A percentile compares a stretch with the other conserved stretches of the same genome.
These are phyloP conservation scores for Habropoda laboriosa DNA, from an alignment of 1,140 invertebrate genomes.

Conservation along the genomic window DNA sequence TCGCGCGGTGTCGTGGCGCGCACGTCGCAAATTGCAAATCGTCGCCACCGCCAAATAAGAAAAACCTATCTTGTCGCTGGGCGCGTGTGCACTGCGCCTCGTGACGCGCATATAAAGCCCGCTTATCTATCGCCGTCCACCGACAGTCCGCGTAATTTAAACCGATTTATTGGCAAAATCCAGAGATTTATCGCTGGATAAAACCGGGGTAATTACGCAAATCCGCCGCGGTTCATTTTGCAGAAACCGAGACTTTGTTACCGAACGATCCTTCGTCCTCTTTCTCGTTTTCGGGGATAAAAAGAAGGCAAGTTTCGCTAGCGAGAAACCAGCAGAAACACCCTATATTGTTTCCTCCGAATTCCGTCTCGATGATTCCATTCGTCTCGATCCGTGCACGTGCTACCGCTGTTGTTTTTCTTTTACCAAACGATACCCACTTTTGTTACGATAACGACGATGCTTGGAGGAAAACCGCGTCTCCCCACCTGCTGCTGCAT, in stretches of 20 bases:
- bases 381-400: conserved; percentile 30
- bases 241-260: background rate
- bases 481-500: background rate
- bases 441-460: conserved; percentile 14
- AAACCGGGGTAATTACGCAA: conserved; percentile 24
- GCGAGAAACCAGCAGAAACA: conserved; percentile 44
- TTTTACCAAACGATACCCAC: background rate
- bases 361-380: conserved; percentile 61
- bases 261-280: background rate
- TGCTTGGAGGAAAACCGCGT: background rate
- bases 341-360: conserved; percentile 57
- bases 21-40: conserved; percentile 50
- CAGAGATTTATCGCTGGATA: conserved; percentile 18
- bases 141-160: conserved; percentile 7
- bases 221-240: background rate
- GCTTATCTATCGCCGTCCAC: background rate
- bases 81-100: conserved; percentile 1
- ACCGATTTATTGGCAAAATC: conserved; percentile 30
- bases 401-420: background rate
- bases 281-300: background rate
- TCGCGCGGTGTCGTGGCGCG: background rate
- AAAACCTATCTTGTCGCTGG: conserved; percentile 22
- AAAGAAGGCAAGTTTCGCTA: conserved; percentile 13
- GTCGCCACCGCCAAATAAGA: conserved; percentile 39
- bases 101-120: conserved; percentile 22